Evolutionary conservation across 2,797 vertebrate genomes (phyloP).

Genomic region (Meda fulgida): DNA sequence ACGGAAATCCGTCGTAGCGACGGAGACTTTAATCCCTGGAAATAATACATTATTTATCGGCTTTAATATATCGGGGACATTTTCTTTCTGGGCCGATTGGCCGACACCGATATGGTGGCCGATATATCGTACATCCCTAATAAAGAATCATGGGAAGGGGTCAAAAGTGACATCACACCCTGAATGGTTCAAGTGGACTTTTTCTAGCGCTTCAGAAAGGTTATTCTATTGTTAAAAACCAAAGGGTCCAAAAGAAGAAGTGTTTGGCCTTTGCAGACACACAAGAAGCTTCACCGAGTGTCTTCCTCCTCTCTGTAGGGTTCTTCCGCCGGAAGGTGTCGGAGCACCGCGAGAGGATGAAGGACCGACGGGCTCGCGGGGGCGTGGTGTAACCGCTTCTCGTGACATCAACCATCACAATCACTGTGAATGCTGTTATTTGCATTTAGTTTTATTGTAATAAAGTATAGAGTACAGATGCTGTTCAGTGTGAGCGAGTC

Average conservation of each 20-base stretch:
- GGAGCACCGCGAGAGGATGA: constrained; percentile 61
- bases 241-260: not conserved
- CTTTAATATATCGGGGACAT: too few relatives aligned
- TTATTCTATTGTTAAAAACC: not conserved
- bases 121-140: too few relatives aligned
- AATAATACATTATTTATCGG: too few relatives aligned
- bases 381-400: constrained; percentile 8
- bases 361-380: constrained; percentile 49
- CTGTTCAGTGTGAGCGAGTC: not conserved
- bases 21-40: too few relatives aligned
- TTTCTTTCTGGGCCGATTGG: too few relatives aligned
- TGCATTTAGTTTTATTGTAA: not conserved
- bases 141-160: not conserved
- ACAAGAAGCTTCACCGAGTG: too few relatives aligned
- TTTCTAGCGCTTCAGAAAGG: not conserved
- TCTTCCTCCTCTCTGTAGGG: constrained; percentile 53
- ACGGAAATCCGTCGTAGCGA: too few relatives aligned
- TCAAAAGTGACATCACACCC: too few relatives aligned
- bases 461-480: not conserved
- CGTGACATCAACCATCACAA: not conserved
- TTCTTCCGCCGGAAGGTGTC: constrained; percentile 63
- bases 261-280: not conserved
- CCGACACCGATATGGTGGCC: too few relatives aligned
- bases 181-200: too few relatives aligned
- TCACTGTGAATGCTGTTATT: not conserved